Evolutionary conservation across 1,140 invertebrate species (phyloP).

Genomic region (Sycobia sp.): DNA sequence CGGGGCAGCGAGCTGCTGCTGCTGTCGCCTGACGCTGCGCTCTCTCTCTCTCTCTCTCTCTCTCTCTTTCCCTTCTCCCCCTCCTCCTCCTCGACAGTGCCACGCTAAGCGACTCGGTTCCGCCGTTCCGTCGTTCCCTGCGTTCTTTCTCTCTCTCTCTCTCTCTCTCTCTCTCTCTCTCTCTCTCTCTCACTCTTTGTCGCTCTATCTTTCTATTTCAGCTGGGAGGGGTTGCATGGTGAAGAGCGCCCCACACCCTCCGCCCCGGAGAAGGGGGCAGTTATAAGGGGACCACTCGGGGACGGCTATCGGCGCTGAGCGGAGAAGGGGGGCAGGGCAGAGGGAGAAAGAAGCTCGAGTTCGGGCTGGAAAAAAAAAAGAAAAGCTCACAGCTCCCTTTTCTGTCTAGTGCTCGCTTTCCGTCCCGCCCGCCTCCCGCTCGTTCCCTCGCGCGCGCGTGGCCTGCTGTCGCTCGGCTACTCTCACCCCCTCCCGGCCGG

Average conservation of each 20-base stretch:
- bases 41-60: conserved; percentile 11
- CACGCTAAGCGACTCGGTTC: too few species aligned
- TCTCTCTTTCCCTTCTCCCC: not conserved
- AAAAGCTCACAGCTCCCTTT: conserved; percentile 39
- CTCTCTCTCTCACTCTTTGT: too few species aligned
- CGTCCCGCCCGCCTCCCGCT: too few species aligned
- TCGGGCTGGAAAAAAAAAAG: too few species aligned
- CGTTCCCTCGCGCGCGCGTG: too few species aligned
- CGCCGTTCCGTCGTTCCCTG: conserved; percentile 37
- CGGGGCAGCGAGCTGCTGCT: too few species aligned
- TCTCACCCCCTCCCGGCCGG: conserved; percentile 23
- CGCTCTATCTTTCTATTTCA: too few species aligned
- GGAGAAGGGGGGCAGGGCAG: conserved; percentile 26
- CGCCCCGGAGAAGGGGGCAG: conserved; percentile 40
- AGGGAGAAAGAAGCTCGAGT: not conserved
- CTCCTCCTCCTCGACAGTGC: too few species aligned
- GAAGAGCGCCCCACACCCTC: conserved; percentile 34
- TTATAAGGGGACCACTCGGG: conserved; percentile 27
- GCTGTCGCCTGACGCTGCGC: not conserved
- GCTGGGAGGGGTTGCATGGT: conserved; percentile 28
- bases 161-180: not conserved
- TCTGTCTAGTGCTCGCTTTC: too few species aligned
- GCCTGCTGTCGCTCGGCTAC: conserved; percentile 19
- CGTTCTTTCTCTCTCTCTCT: conserved; percentile 8
- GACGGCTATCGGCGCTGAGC: conserved; percentile 40